Base-by-base conservation (phyloP, 2,888 invertebrate genomes). In the Vanessa cardui region DNA sequence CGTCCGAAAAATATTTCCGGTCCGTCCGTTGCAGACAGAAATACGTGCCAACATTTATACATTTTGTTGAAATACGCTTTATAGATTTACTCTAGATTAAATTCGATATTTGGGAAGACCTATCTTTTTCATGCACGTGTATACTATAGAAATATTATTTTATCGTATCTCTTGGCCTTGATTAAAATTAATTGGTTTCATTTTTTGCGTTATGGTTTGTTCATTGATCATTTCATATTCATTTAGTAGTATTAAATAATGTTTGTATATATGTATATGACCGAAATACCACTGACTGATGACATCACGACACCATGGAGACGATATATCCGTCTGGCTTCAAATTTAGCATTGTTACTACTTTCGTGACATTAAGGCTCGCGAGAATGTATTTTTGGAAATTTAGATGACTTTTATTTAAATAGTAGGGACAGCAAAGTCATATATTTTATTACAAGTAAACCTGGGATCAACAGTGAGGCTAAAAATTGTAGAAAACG, bases 1-100 rank as follows among this genome's bases (percentile, higher is more conserved):
- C 78, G 81, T 88, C 88, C 88, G 84, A 80, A 85, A 82, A 83
- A 83, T 85, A 86, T 86, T 82, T 87, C 87, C 85, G 82, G 81
- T 66, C 74, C 77, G 81, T 80, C 79, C 82, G 82, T 74, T 80
- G 76, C 81, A 78, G 78, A 74, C 67, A 62, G 62, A 67, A 64
- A 72, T 71, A 69, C 70, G 60, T 73, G 72, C 66, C 69, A 69
- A 64, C 61, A 52, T 54, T 68, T 64, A 64, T 64, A 58, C 64
- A 61, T 26, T 54, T 33, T 54, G 54, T 33, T 62, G 49, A 56
- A 66, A 66, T 61, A 47, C 59, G 52, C 18, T 52, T 26, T 46
- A 66, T 56, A 56, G 9, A 60, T 54, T 54, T 58, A 50, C 64
- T 20, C 49, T 50, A 58, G 64, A 59, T 59, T 59, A 59, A 59